These are phyloP conservation scores for Lophotis ruficrista DNA, from an alignment of 2,113 vertebrate genomes.

Conservation along the genomic window DNA sequence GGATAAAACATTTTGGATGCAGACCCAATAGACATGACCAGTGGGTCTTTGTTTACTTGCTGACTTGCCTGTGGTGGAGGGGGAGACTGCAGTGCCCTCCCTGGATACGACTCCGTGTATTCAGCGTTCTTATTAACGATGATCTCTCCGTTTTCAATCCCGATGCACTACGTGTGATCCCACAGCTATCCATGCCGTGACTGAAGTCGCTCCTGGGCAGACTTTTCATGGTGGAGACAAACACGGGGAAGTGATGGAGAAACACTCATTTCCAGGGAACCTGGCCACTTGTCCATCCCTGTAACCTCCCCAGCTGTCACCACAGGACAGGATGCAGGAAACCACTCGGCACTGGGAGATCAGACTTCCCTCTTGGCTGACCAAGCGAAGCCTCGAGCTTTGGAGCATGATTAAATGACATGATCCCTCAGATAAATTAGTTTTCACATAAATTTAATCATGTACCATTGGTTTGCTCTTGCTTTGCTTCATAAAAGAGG, in stretches of 20 bases:
- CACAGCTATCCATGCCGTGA: neutral
- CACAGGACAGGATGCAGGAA: constrained; percentile 31
- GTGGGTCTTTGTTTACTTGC: neutral
- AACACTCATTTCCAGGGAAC: constrained; percentile 17
- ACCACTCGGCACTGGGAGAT: neutral
- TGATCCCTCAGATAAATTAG: neutral
- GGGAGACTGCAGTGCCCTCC: neutral
- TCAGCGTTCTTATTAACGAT: neutral
- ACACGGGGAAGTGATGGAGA: neutral
- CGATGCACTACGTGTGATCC: neutral
- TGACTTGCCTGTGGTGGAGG: neutral
- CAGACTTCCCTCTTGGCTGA: neutral
- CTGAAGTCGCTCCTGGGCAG: neutral
- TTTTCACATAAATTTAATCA: neutral
- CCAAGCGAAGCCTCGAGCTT: neutral
- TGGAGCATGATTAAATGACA: neutral
- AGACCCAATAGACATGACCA: neutral
- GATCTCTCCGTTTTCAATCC: neutral
- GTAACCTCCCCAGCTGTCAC: neutral
- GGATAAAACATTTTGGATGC: neutral
- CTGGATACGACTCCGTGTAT: neutral
- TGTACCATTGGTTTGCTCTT: neutral
- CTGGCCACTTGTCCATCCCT: neutral
- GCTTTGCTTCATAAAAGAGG: neutral
- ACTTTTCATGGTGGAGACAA: neutral